Base-by-base conservation (phyloP, 2,113 vertebrate species). In the Spheniscus mendiculus region DNA sequence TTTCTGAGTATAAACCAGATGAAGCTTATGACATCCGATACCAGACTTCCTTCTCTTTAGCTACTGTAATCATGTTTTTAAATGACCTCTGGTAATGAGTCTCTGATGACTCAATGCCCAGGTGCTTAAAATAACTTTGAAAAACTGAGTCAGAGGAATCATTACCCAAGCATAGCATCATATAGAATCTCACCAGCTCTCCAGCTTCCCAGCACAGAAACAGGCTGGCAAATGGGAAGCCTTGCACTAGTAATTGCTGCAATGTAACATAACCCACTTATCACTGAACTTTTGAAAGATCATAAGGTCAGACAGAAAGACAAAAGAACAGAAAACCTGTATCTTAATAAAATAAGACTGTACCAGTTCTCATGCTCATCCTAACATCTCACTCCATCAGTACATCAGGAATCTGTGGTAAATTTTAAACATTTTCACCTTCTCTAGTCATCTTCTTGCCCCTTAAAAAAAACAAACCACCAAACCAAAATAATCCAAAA, bases 81-180 rank as follows among this genome's bases (percentile, higher is more conserved):
- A 97, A 84, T 88, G 44, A 90, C 82, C 90, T 95, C 89, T 96
- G 71, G 61, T 89, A 95, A 87, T 47, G 79, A 83, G 61, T 91
- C 40, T 47, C 80, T 61, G 27, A 91, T 93, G 94, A 97, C 90
- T 96, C 90, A 67, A 94, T 94, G 69, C 89, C 71, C 82, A 96
- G 83, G 73, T 83, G 44, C 96, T 96, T 97, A 97, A 97, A 98
- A 97, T 97, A 97, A 83, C 83, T 96, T 53, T 74, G 97, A 96
- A 98, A 96, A 96, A 96, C 12, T 96, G 94, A 97, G 93, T 98
- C 98, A 98, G 32, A 96, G 89, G 52, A 82, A 95, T 83, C 84
- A 86, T 86, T 87, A 91, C 59, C 29, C 79, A 85, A 83, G 71
- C 78, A 83, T 2, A 88, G 36, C 84, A 87, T 88, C 91, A 62